Conservation (phyloP, 2,888 invertebrate species). For the Actias luna region DNA sequence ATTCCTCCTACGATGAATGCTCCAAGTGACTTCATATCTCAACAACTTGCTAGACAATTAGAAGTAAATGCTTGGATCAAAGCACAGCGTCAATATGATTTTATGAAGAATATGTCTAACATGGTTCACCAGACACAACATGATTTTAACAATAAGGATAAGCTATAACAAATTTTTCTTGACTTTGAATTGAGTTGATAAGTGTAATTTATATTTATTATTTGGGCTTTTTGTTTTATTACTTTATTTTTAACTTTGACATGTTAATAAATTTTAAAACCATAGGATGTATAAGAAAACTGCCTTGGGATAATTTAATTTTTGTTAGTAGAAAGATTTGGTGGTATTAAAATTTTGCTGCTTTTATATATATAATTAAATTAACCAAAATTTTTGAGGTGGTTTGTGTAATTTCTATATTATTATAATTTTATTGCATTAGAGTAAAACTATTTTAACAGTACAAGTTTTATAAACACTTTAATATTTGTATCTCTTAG, state of each 20-base stretch:
- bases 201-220: neutral
- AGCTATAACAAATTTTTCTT: slow-evolving; percentile 37
- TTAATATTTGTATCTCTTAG: neutral
- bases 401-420: neutral
- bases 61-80: slow-evolving; percentile 71
- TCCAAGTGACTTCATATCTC: slow-evolving; percentile 55
- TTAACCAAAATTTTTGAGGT: no score
- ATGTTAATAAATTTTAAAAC: neutral
- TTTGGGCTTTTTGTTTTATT: neutral
- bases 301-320: neutral
- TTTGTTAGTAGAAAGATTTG: no score
- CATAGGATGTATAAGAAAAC: neutral
- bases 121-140: slow-evolving; percentile 64
- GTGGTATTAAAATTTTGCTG: neutral
- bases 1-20: slow-evolving; percentile 47
- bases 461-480: neutral
- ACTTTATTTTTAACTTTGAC: neutral
- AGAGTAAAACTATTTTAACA: neutral
- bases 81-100: slow-evolving; percentile 65
- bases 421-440: neutral
- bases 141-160: slow-evolving; percentile 68
- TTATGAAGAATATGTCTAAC: slow-evolving; percentile 68
- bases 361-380: no score
- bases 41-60: slow-evolving; percentile 61
- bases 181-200: neutral